phyloP scores from a whole-genome alignment of 2,113 vertebrate genomes.

The Lepisosteus osseus region DNA sequence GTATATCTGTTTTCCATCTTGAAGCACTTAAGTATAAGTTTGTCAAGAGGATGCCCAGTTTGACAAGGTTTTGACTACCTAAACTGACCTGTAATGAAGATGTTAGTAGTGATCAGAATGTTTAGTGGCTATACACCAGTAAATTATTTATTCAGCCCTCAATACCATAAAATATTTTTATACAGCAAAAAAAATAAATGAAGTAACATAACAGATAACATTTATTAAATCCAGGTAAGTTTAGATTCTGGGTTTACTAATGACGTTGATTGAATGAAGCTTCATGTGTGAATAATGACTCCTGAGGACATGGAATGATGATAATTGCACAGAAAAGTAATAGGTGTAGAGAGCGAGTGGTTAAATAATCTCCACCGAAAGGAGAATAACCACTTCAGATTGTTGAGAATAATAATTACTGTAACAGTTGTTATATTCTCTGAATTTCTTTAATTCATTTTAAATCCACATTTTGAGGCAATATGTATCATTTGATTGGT shows the following conservation, averaged over 20 bases:
- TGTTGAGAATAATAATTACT: background rate
- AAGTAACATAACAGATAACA: slow-evolving; percentile 29
- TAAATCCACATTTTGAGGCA: too few relatives aligned
- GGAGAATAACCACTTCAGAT: background rate
- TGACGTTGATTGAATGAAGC: slow-evolving; percentile 36
- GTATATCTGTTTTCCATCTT: too few relatives aligned
- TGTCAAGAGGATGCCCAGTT: too few relatives aligned
- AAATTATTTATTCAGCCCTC: too few relatives aligned
- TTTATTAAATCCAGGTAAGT: slow-evolving; percentile 28
- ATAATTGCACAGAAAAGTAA: slow-evolving; percentile 28
- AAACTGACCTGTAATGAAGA: too few relatives aligned
- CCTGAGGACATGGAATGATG: slow-evolving; percentile 23
- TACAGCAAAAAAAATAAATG: slow-evolving; percentile 30
- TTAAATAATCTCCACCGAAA: background rate
- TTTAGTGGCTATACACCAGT: too few relatives aligned
- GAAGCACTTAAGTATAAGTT: too few relatives aligned
- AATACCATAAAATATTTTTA: background rate
- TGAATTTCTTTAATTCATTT: too few relatives aligned
- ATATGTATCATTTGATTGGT: too few relatives aligned
- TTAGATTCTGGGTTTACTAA: slow-evolving; percentile 8
- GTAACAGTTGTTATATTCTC: too few relatives aligned
- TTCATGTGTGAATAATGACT: slow-evolving; percentile 25
- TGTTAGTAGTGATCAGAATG: too few relatives aligned
- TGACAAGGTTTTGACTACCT: too few relatives aligned
- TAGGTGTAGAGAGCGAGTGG: background rate